phyloP scores from a whole-genome alignment of 2,888 invertebrate genomes.

The Phengaris alcon region DNA sequence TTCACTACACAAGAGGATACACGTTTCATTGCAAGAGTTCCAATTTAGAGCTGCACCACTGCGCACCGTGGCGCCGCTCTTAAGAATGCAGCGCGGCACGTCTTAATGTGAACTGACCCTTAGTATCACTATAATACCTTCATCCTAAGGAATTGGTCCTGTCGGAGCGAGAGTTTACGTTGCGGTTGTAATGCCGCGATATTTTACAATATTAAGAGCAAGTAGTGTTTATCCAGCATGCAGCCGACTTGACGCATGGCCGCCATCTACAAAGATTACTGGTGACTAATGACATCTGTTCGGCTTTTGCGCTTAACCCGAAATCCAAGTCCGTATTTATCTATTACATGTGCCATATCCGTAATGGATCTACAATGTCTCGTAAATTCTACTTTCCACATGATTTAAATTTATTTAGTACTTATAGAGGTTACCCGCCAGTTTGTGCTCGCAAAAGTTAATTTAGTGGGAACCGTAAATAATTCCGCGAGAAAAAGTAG shows the following conservation, averaged over 20 bases:
- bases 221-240: slow-evolving; percentile 28
- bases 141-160: slow-evolving; percentile 2
- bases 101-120: no score
- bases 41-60: no score
- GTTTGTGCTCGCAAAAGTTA: no score
- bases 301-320: neutral
- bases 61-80: no score
- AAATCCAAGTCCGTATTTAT: slow-evolving; percentile 16
- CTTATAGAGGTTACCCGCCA: no score
- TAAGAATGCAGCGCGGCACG: no score
- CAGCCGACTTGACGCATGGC: slow-evolving; percentile 32
- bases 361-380: slow-evolving; percentile 18
- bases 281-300: slow-evolving; percentile 31
- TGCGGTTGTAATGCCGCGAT: slow-evolving; percentile 21
- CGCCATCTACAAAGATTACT: slow-evolving; percentile 34
- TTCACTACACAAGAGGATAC: no score
- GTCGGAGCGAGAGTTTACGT: neutral
- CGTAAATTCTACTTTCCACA: neutral
- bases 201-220: slow-evolving; percentile 27
- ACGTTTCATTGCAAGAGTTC: no score
- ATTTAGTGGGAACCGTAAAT: no score
- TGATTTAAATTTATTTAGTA: no score
- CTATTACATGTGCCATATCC: slow-evolving; percentile 20
- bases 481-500: no score
- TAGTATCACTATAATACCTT: neutral